Conservation (phyloP, 2,113 vertebrate genomes). For the Protobothrops mucrosquamatus region DNA sequence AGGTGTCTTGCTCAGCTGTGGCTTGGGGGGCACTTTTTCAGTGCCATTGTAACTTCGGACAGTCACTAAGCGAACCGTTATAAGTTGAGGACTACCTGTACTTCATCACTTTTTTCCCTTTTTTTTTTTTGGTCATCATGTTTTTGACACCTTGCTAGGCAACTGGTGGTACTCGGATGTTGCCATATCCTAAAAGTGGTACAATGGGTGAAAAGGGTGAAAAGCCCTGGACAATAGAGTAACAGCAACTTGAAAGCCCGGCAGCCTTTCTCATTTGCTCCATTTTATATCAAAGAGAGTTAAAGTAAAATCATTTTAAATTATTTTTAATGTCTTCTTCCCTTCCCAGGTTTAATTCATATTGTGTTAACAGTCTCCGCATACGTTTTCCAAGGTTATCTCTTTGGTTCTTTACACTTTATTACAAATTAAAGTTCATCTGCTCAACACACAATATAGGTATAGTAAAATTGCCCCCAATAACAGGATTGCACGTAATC, state of each 20-base stretch:
- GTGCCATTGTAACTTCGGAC: too few species aligned
- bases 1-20: too few species aligned
- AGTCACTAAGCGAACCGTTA: too few species aligned
- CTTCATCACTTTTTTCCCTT: too few species aligned
- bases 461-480: not conserved
- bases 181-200: too few species aligned
- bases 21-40: too few species aligned
- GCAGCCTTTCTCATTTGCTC: not conserved
- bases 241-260: not conserved
- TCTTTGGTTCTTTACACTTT: not conserved
- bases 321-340: not conserved
- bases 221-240: not conserved
- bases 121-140: too few species aligned
- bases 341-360: not conserved
- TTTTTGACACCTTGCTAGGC: too few species aligned
- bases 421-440: not conserved
- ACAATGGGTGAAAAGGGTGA: too few species aligned
- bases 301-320: not conserved
- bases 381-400: not conserved
- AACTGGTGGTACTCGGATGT: too few species aligned
- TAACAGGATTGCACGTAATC: not conserved
- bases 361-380: not conserved
- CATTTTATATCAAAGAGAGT: not conserved
- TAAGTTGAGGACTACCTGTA: too few species aligned
- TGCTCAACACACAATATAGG: not conserved